Conservation (phyloP, 2,888 invertebrate genomes). For the Drosophila meridionalis region DNA sequence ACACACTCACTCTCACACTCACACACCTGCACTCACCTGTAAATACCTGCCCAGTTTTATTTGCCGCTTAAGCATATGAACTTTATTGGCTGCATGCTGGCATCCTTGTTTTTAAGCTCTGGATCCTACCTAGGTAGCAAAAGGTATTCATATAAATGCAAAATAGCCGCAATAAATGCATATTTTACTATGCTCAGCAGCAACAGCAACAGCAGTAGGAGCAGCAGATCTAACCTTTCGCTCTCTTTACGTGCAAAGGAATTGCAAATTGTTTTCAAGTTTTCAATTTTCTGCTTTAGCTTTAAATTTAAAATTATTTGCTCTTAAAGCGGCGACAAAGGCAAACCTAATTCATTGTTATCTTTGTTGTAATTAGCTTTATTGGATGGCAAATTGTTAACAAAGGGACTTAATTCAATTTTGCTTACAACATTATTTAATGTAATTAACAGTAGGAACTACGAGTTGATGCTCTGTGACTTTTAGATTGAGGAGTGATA, state of each 20-base stretch:
- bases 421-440: neutral
- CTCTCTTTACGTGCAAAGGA: constrained; percentile 11
- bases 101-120: constrained; percentile 38
- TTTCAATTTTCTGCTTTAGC: neutral
- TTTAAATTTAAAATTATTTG: neutral
- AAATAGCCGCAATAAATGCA: constrained; percentile 66
- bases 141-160: constrained; percentile 73
- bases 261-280: constrained; percentile 18
- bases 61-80: constrained; percentile 30
- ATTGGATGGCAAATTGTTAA: neutral
- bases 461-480: neutral
- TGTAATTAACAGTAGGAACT: neutral
- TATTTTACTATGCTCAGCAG: constrained; percentile 43
- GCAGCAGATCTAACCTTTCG: neutral
- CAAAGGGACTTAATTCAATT: neutral
- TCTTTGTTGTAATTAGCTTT: neutral
- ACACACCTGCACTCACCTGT: constrained; percentile 11
- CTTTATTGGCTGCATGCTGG: constrained; percentile 68
- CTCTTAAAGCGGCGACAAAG: neutral
- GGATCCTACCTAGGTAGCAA: constrained; percentile 12
- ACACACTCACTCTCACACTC: constrained; percentile 1
- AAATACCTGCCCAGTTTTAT: neutral
- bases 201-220: constrained; percentile 1
- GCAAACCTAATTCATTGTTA: neutral
- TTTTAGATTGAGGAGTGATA: neutral